Base-by-base conservation (phyloP, 2,888 invertebrate genomes). In the Congeria kusceri region DNA sequence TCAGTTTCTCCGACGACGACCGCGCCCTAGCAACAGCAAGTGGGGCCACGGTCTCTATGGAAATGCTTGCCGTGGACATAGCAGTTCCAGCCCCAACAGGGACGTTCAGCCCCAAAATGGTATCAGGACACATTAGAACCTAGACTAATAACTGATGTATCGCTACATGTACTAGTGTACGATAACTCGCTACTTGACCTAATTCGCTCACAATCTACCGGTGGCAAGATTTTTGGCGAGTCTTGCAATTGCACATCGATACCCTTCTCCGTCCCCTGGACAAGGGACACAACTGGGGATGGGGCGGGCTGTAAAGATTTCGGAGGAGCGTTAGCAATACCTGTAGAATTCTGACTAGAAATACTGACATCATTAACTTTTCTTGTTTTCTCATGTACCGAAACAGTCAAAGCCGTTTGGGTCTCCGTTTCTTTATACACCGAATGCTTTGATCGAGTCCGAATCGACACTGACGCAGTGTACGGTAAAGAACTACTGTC, bases 231-330 rank as follows among this genome's bases (percentile, higher is more conserved):
- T 71, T 89, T 89, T 32, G 87, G 89, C 1, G 88, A 77, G 23
- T 86, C 81, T 25, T 75, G 49, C 11, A 76, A 71, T 3, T 62
- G 68, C 18, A 68, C 58, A n/a, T 78, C 32, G 11, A 83, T 47
- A 18, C 46, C 47, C 15, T 72, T 57, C 25, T 84, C 82, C 28
- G 78, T 81, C 39, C 80, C 82, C 20, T 80, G 78, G 9, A 92
- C 83, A 5, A 92, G 86, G 4, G 91, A 91, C 47, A 88, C 69
- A 1, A 90, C 62, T 23, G 91, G 90, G 4, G 85, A 88, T 13
- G 84, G 85, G 13, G 91, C 89, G 44, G 91, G 91, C 49, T 84
- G 81, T n/a, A 92, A 76, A 18, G 90, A 87, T 68, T 91, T 91
- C 5, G 92, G 91, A 7, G 89, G 84, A 56, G 84, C 84, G 23